Evolutionary conservation across 2,113 vertebrate genomes (phyloP), one percentile per base, ranked within the genome.

Genomic region (Dromaius novaehollandiae): DNA sequence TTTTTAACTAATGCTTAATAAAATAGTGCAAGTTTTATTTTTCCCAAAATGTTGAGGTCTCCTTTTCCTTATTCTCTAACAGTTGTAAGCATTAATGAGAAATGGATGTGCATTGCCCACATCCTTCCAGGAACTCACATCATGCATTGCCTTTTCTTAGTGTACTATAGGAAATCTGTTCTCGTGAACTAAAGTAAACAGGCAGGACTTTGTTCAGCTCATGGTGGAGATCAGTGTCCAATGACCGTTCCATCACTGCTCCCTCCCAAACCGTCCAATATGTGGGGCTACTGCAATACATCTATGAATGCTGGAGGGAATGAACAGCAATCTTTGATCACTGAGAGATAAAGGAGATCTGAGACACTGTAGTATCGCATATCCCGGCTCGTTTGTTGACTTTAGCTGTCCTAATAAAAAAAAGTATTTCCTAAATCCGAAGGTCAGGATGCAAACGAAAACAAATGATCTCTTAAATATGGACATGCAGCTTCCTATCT

Each of bases 151-250:
- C 50, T 88, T 77, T 90, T 70, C 60, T 77, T 79, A 26, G 12
- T 28, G 38, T 86, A 58, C 20, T 40, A 14, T 11, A 61, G 69
- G 38, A 82, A 87, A 69, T 60, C 32, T 68, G 24, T 2, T 71
- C 88, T 82, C 73, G 53, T 34, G 44, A 66, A 19, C 42, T 79
- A 26, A 65, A 4, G 36, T 42, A 88, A 86, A 56, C 40, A 86
- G 58, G 63, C n/a, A 83, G 85, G 82, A 86, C 82, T 96, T 91
- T 80, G 75, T 24, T 58, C 71, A 93, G 87, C 48, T 65, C 30
- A 70, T 60, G 44, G 50, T n/a, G 75, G 53, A 36, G 58, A 61
- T 46, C 56, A 55, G 42, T 70, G 42, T 89, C 42, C 89, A 82
- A 2, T 0, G 0, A 56, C 74, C 77, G 9, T 24, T 77, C 36